Conservation (phyloP, 2,797 vertebrate genomes). For the Chromis chromis region DNA sequence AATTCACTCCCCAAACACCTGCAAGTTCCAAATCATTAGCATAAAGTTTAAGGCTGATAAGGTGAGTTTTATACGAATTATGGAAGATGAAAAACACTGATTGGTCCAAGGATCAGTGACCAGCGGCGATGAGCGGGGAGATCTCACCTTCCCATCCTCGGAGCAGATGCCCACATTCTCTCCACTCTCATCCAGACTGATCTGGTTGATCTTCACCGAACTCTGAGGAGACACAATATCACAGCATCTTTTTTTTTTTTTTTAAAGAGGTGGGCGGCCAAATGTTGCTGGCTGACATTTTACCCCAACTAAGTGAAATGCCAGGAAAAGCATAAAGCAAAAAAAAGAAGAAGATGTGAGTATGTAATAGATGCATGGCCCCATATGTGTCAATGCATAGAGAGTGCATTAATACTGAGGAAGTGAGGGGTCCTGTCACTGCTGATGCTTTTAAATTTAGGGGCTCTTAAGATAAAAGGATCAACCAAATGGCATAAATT, state of each 20-base stretch:
- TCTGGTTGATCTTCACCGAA: conserved; percentile 98
- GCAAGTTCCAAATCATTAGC: conserved; percentile 62
- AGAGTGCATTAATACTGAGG: conserved; percentile 29
- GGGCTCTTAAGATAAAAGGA: conserved; percentile 54
- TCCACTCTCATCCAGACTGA: conserved; percentile 98
- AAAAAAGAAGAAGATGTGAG: conserved; percentile 10
- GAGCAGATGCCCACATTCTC: conserved; percentile 98
- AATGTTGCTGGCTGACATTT: conserved; percentile 64
- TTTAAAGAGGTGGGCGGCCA: conserved; percentile 18
- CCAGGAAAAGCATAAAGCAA: conserved; percentile 29
- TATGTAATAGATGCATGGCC: conserved; percentile 27
- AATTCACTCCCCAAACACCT: conserved; percentile 28
- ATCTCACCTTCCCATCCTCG: conserved; percentile 97
- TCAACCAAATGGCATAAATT: conserved; percentile 50
- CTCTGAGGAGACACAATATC: conserved; percentile 86
- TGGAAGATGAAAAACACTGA: conserved; percentile 66
- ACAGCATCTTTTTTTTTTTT: conserved; percentile 57
- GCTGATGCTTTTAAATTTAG: conserved; percentile 39
- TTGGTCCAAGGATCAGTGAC: conserved; percentile 66
- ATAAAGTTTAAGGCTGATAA: conserved; percentile 69
- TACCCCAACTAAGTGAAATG: conserved; percentile 53
- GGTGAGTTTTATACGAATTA: conserved; percentile 65
- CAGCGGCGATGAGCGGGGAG: conserved; percentile 59
- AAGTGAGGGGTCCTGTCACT: conserved; percentile 12
- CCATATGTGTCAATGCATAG: conserved; percentile 42